Conservation (phyloP, 35 echinoderm and acorn worm species). For the Eucidaris tribuloides region DNA sequence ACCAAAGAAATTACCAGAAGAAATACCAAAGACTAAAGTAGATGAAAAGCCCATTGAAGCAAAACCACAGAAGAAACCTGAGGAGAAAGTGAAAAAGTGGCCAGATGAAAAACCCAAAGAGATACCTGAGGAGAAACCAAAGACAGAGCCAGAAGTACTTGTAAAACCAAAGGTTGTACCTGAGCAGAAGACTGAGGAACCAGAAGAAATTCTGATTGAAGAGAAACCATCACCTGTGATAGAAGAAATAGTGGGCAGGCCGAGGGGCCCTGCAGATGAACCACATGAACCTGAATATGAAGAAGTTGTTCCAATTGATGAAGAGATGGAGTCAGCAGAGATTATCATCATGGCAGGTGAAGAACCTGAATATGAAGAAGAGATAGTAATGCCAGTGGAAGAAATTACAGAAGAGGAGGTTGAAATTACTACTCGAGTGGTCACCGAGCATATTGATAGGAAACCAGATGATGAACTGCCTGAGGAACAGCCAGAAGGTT, state of each 20-base stretch:
- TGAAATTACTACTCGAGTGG: slow-evolving; percentile 6
- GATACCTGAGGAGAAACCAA: not conserved
- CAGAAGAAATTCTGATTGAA: not conserved
- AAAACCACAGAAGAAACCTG: not conserved
- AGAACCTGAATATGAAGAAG: slow-evolving; percentile 25
- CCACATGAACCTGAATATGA: slow-evolving; percentile 27
- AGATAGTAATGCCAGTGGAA: slow-evolving; percentile 22
- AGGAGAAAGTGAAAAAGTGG: not conserved
- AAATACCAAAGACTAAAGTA: not conserved
- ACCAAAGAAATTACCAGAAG: slow-evolving; percentile 12
- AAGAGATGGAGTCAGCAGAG: slow-evolving; percentile 23
- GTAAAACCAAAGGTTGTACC: not conserved
- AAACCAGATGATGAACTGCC: not conserved
- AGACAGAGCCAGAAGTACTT: not conserved
- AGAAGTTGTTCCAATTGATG: slow-evolving; percentile 6
- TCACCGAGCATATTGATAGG: not conserved
- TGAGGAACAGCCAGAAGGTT: slow-evolving; percentile 5
- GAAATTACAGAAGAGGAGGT: slow-evolving; percentile 22
- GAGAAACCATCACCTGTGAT: not conserved
- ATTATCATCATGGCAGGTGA: slow-evolving; percentile 27
- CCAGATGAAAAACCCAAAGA: not conserved
- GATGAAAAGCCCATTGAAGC: not conserved
- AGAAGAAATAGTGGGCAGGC: not conserved
- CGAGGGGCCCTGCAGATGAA: slow-evolving; percentile 20
- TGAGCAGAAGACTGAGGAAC: not conserved